Evolutionary conservation across 2,888 invertebrate genomes (phyloP), one percentile per base, ranked within the genome.

Genomic region (Creontiades dilutus): DNA sequence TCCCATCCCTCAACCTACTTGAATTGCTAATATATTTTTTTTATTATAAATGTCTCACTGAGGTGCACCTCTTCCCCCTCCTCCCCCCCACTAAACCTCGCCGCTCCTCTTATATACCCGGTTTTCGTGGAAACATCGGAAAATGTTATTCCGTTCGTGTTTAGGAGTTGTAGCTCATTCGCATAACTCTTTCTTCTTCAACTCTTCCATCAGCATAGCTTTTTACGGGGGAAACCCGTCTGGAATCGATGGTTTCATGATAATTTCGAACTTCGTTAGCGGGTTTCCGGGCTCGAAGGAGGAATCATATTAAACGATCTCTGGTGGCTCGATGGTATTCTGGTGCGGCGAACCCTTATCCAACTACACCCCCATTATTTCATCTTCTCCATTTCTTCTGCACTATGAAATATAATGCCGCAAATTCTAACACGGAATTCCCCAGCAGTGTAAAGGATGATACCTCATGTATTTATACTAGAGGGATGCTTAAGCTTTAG

Each of bases 11-110:
- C 28, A 14, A 46, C 81, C 48, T 48, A 48, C 81, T 81, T 81
- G 81, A 81, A 81, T 81, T 81, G 81, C 81, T 47, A 81, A 81
- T 81, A 81, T 48, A 47, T 81, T 23, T 81, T 81, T 81, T 81
- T 81, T 81, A 81, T 81, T 81, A 81, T 81, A 48, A 48, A 48
- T 81, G 81, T 81, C 81, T 81, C 48, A 46, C 81, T 11, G 48
- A 81, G 23, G 5, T 47, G 48, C 47, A 81, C 81, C 28, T 2
- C 16, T 3, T 16, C 28, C 13, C 37, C n/a, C n/a, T 7, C 75
- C 75, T 76, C 13, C 2, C 3, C 37, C 37, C 37, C n/a, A n/a
- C n/a, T n/a, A n/a, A n/a, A n/a, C n/a, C n/a, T n/a, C n/a, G n/a
- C n/a, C n/a, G n/a, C n/a, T 2, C 37, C 37, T 7, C 37, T 37